These are phyloP conservation scores for Orbicella faveolata DNA, from an alignment of 64 coral and sea anemone genomes.

Conservation along the genomic window DNA sequence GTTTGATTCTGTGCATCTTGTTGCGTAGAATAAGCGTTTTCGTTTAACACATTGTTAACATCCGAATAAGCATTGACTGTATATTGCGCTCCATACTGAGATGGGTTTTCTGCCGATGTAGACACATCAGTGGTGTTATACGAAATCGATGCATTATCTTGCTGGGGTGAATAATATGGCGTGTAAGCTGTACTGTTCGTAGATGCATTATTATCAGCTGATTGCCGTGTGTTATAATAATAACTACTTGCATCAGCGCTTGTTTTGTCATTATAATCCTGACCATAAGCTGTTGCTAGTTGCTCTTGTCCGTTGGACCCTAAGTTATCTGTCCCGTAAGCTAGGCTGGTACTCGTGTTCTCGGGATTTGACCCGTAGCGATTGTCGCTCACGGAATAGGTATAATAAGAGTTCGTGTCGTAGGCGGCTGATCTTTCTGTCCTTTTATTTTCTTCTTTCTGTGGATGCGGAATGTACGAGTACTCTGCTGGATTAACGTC, in stretches of 20 bases:
- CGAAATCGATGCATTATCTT: not conserved
- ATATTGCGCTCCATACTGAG: constrained; percentile 6
- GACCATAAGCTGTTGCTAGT: constrained; percentile 63
- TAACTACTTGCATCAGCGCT: constrained; percentile 26
- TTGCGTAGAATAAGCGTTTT: not conserved
- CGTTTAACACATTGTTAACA: not conserved
- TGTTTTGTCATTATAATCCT: not conserved
- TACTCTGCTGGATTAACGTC: constrained; percentile 47
- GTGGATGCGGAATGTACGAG: constrained; percentile 22
- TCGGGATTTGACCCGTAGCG: constrained; percentile 25
- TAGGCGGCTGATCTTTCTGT: constrained; percentile 34
- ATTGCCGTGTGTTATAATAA: constrained; percentile 9
- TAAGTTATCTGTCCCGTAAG: constrained; percentile 13
- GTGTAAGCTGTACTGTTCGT: not conserved
- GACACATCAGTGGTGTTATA: constrained; percentile 14
- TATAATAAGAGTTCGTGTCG: constrained; percentile 24
- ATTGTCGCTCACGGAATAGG: constrained; percentile 12
- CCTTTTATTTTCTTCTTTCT: constrained; percentile 18
- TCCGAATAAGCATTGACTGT: not conserved
- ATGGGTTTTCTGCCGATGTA: not conserved
- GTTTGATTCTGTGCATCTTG: not conserved
- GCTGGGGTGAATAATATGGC: not conserved
- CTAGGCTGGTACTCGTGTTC: not conserved
- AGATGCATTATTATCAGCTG: not conserved
- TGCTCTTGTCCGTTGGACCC: constrained; percentile 61